Evolutionary conservation across 2,113 vertebrate species (phyloP), one percentile per base, ranked within the genome.

Genomic region (Channa argus): DNA sequence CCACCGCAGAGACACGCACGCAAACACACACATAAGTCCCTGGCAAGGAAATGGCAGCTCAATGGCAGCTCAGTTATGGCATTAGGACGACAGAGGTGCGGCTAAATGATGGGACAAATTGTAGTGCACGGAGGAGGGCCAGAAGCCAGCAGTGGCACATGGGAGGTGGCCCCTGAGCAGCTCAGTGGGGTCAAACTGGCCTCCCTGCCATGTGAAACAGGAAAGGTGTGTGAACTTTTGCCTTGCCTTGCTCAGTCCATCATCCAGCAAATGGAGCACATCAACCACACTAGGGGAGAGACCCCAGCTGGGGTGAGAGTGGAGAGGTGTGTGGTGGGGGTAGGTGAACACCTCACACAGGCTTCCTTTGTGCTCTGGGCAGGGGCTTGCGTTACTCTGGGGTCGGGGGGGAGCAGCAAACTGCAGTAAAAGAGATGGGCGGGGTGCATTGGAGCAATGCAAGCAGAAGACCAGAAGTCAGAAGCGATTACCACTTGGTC

Each of bases 221-320:
- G 97, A 98, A 93, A 97, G 96, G 96, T 95, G 94, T 95, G 95
- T 93, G 96, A 97, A 96, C 97, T 96, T 95, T 97, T 96, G 94
- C 95, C 96, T 96, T 89, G 84, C 94, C 94, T 88, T 82, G 89
- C 94, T 94, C 94, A 94, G 94, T 96, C 95, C 96, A 95, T 97
- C 97, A 97, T 94, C 91, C 93, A 95, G 94, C 94, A 96, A 98
- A 97, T 97, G 97, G 96, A 95, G 95, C 96, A 97, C 89, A 95
- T 95, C 96, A 93, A 61, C 85, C 92, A 86, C 91, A 94, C 95
- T 95, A 95, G 94, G 90, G 93, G 64, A 56, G 85, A 74, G 75
- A 70, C 92, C 73, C 55, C 67, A 68, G 63, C 72, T 53, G 39
- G 38, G 56, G 81, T 52, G 74, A 56, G 63, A 73, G 83, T 2